A percentile compares a stretch with the other conserved stretches of the same genome.
These are phyloP conservation scores for Tychaedon coryphoeus DNA, from an alignment of 2,113 vertebrate genomes.

Conservation along the genomic window DNA sequence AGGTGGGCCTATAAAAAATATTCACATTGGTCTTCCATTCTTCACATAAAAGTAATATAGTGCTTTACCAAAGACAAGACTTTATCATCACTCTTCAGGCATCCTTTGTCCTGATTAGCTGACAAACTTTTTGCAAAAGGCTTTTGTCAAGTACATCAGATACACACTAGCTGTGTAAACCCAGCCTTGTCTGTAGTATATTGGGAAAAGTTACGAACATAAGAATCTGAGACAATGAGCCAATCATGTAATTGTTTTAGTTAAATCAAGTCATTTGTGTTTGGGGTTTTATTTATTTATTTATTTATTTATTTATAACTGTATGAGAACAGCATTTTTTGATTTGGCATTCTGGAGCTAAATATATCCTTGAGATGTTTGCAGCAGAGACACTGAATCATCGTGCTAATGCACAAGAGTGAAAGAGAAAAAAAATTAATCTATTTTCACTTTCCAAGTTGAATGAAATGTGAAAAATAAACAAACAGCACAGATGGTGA, in stretches of 20 bases:
- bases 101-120: background rate
- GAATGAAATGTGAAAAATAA: conserved; percentile 58
- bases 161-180: background rate
- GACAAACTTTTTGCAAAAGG: background rate
- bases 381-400: background rate
- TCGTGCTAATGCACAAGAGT: background rate
- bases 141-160: background rate
- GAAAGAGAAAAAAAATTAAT: background rate
- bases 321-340: background rate
- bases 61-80: background rate
- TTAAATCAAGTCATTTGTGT: background rate
- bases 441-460: conserved; percentile 14
- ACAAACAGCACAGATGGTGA: conserved; percentile 59
- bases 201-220: background rate
- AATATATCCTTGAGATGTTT: background rate
- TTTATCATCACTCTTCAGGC: background rate
- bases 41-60: background rate
- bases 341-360: background rate
- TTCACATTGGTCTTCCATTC: background rate
- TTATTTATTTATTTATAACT: background rate
- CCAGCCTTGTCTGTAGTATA: background rate
- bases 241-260: background rate
- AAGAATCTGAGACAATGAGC: background rate
- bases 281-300: background rate
- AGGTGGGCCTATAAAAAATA: background rate